phyloP scores from a whole-genome alignment of 2,888 invertebrate species.

The Cosmorhoe ocellata region DNA sequence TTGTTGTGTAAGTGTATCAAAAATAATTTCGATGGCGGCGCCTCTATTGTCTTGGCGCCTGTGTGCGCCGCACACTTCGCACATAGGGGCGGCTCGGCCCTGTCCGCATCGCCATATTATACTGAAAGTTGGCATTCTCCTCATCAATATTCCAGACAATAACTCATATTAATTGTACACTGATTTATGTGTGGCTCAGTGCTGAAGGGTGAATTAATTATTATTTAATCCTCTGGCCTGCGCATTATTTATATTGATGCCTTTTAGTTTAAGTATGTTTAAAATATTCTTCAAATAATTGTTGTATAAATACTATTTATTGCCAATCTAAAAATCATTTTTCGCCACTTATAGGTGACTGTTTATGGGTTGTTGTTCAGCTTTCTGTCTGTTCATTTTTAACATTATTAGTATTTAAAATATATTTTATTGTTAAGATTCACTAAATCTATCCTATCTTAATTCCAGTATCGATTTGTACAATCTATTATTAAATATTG shows the following conservation, averaged over 20 bases:
- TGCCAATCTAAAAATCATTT: slow-evolving; percentile 26
- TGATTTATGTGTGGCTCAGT: neutral
- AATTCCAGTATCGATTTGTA: slow-evolving; percentile 78
- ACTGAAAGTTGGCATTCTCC: too few relatives aligned
- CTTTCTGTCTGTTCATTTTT: slow-evolving; percentile 59
- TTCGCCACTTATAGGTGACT: slow-evolving; percentile 61
- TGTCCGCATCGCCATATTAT: too few relatives aligned
- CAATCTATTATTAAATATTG: slow-evolving; percentile 71
- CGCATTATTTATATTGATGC: too few relatives aligned
- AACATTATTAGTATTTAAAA: slow-evolving; percentile 58
- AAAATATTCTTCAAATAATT: slow-evolving; percentile 5
- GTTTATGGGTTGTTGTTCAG: slow-evolving; percentile 73
- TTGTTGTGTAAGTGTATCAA: too few relatives aligned
- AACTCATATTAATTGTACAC: too few relatives aligned
- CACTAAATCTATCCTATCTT: slow-evolving; percentile 68
- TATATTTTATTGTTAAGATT: slow-evolving; percentile 61
- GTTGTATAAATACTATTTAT: slow-evolving; percentile 1
- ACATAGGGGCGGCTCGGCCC: too few relatives aligned
- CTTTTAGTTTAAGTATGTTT: neutral
- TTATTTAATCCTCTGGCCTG: too few relatives aligned
- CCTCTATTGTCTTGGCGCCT: too few relatives aligned
- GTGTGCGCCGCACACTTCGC: too few relatives aligned
- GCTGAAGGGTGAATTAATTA: neutral
- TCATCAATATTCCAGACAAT: too few relatives aligned
- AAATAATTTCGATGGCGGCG: too few relatives aligned